A percentile compares a stretch with the other conserved stretches of the same genome.
phyloP scores from a whole-genome alignment of 2,888 invertebrate genomes.

The Argyresthia goedartella region DNA sequence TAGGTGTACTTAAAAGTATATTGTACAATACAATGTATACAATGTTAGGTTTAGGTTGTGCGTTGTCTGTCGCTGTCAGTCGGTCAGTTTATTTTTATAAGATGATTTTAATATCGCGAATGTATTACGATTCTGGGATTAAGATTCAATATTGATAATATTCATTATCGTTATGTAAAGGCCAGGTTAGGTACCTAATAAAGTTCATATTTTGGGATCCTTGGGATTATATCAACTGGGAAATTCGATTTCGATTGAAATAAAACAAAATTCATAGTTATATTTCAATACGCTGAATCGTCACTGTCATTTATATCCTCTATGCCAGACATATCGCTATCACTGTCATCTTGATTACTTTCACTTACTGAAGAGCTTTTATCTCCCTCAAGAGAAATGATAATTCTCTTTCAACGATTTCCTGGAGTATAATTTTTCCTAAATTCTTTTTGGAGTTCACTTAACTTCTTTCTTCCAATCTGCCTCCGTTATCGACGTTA shows the following conservation, averaged over 20 bases:
- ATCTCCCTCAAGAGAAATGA: constrained; percentile 8
- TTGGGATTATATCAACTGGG: too few relatives aligned
- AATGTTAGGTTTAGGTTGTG: too few relatives aligned
- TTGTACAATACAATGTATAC: too few relatives aligned
- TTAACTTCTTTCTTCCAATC: constrained; percentile 16
- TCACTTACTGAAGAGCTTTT: not conserved
- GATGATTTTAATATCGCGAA: too few relatives aligned
- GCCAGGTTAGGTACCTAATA: too few relatives aligned
- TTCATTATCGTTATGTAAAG: too few relatives aligned
- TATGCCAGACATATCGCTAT: not conserved
- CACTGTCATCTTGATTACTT: not conserved
- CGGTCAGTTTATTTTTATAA: too few relatives aligned
- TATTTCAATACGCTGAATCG: not conserved
- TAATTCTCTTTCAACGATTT: constrained; percentile 8
- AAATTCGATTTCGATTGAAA: not conserved
- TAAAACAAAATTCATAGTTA: not conserved
- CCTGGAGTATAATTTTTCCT: constrained; percentile 9
- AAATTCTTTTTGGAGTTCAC: constrained; percentile 11
- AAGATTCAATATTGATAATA: too few relatives aligned
- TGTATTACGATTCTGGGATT: too few relatives aligned
- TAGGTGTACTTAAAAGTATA: too few relatives aligned
- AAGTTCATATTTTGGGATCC: too few relatives aligned
- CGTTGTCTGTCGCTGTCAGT: too few relatives aligned
- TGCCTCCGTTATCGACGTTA: constrained; percentile 10
- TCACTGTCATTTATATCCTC: not conserved